Conservation (phyloP, 2,888 invertebrate species). For the Cylloceria caligata region DNA sequence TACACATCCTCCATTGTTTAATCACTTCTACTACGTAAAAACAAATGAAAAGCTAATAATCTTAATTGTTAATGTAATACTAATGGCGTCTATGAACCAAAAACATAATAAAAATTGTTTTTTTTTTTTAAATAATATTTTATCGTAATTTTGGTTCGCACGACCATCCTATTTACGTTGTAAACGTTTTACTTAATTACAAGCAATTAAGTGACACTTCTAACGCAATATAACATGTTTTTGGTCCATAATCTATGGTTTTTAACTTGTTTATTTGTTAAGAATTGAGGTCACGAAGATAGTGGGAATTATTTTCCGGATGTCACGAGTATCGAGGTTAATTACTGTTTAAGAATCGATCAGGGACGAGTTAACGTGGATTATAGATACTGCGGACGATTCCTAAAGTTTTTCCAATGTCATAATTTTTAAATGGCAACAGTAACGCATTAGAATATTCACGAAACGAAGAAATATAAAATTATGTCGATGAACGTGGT, state of each 20-base stretch:
- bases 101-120: neutral
- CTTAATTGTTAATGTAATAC: neutral
- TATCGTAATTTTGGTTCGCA: neutral
- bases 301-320: constrained; percentile 23
- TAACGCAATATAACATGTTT: neutral
- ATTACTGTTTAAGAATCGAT: constrained; percentile 32
- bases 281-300: constrained; percentile 17
- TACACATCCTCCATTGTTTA: neutral
- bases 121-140: neutral
- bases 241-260: neutral
- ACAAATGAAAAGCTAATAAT: no score
- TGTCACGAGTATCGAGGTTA: constrained; percentile 15
- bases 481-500: neutral
- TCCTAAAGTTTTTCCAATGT: neutral
- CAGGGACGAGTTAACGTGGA: neutral
- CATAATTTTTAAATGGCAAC: neutral
- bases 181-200: neutral
- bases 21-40: neutral
- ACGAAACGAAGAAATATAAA: neutral
- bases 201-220: neutral
- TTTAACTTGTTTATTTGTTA: neutral
- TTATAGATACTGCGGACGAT: neutral
- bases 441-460: neutral
- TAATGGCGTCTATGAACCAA: neutral
- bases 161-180: neutral